phyloP scores from a whole-genome alignment of 1,140 invertebrate genomes.

The Maniola jurtina region DNA sequence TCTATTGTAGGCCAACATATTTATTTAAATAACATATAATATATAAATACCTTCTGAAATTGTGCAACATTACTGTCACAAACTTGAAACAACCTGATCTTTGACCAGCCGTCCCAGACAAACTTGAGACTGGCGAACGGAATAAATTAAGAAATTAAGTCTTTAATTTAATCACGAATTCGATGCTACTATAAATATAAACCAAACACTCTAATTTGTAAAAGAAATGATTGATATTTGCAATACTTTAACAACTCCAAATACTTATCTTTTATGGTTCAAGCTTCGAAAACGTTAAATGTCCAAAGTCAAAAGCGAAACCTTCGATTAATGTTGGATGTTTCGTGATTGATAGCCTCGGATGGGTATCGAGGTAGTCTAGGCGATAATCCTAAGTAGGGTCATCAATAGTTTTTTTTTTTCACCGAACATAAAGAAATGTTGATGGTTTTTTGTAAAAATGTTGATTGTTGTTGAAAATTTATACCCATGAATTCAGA shows the following conservation, averaged over 20 bases:
- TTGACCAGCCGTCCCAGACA: background rate
- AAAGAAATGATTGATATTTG: background rate
- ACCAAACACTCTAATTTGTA: background rate
- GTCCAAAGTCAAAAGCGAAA: slow-evolving; percentile 14
- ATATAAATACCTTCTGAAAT: too few species aligned
- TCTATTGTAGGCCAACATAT: too few species aligned
- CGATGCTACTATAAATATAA: background rate
- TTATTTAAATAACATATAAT: too few species aligned
- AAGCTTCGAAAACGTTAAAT: slow-evolving; percentile 8
- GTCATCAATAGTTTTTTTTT: background rate
- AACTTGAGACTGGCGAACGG: background rate
- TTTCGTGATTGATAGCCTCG: slow-evolving; percentile 36
- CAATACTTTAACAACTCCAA: background rate
- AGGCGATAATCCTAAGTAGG: slow-evolving; percentile 28
- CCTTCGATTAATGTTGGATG: slow-evolving; percentile 33
- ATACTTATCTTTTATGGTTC: background rate
- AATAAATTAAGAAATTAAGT: background rate
- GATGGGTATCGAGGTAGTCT: slow-evolving; percentile 27
- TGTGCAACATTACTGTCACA: background rate
- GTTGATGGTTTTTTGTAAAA: too few species aligned
- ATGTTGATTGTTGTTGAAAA: too few species aligned
- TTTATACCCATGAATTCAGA: too few species aligned
- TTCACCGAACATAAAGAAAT: background rate
- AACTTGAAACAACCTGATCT: background rate
- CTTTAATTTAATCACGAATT: background rate